Base-by-base conservation (phyloP, 2,888 invertebrate species). In the Ypsolopha sequella region DNA sequence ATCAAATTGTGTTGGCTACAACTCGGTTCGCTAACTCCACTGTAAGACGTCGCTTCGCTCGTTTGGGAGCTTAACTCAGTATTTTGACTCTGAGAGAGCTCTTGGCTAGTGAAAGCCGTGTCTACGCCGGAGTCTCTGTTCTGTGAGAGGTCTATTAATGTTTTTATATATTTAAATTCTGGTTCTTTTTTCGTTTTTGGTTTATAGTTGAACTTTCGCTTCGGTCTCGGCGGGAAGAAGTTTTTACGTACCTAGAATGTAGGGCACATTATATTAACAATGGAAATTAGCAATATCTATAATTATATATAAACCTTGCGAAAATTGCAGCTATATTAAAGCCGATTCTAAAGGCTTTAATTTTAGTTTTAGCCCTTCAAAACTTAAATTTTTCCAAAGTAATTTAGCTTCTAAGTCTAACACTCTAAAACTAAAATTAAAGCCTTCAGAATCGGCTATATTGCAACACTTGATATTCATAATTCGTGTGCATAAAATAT, bases 151-250 rank as follows among this genome's bases (percentile, higher is more conserved):
- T 50, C 43, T 1, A 48, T 50, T 9, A 13, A 1, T 8, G 14
- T 11, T 8, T 7, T 4, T 24, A 24, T 24, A 24, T 24, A 24
- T 24, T 24, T 24, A 24, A 24, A 24, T 6, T 24, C 41, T 2
- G 48, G 38, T 10, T 33, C 36, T 34, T 7, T n/a, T 10, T 35
- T 13, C 47, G 47, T 11, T 14, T 13, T 36, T 4, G 45, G 7
- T n/a, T 36, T 35, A 38, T 46, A 50, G 14, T 41, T 50, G 44
- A 14, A 51, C 52, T 57, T 70, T 58, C 80, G 82, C 60, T 73
- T 87, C 59, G 92, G 91, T 51, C 91, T 84, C 50, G 91, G 91
- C 36, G 92, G 92, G 77, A 91, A 91, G 68, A 89, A 89, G 62
- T 84, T 89, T 73, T 91, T 92, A 66, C 91, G 88, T 60, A 89